Conservation (phyloP, 2,888 invertebrate genomes). For the Agriopis aurantiaria region DNA sequence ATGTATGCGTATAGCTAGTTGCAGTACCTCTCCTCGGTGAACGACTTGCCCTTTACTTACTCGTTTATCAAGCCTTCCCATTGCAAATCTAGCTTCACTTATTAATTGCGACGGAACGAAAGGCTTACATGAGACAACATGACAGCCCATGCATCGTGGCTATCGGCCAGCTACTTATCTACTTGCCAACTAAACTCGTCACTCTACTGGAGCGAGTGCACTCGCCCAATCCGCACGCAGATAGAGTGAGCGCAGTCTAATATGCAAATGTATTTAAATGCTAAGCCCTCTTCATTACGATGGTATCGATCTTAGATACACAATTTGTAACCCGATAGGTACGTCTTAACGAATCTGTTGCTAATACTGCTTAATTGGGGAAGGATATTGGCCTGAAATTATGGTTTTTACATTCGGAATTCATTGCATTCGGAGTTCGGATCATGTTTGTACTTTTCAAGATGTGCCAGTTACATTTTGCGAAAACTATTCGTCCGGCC, state of each 20-base stretch:
- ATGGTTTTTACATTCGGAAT: conserved; percentile 11
- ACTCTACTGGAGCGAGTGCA: conserved; percentile 44
- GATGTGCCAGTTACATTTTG: background rate
- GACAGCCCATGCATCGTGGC: conserved; percentile 38
- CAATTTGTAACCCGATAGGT: conserved; percentile 85
- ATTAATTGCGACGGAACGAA: conserved; percentile 38
- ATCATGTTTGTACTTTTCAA: no score
- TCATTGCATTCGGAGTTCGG: no score
- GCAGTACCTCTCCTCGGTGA: conserved; percentile 11
- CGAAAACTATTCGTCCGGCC: no score
- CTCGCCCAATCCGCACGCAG: conserved; percentile 50
- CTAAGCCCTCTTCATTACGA: conserved; percentile 85
- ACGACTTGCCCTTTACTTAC: conserved; percentile 34
- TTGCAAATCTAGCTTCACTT: conserved; percentile 38
- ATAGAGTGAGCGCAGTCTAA: conserved; percentile 81
- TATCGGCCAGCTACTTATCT: conserved; percentile 46
- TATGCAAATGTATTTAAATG: conserved; percentile 87
- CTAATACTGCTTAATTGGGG: conserved; percentile 55
- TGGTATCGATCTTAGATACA: conserved; percentile 85
- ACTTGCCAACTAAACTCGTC: conserved; percentile 49
- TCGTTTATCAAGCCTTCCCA: conserved; percentile 32
- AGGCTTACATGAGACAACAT: conserved; percentile 38
- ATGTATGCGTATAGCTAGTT: background rate
- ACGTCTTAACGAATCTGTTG: conserved; percentile 75
- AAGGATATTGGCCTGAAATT: conserved; percentile 21